These are phyloP conservation scores for Drosophila eohydei DNA, from an alignment of 2,888 invertebrate genomes.

Conservation along the genomic window DNA sequence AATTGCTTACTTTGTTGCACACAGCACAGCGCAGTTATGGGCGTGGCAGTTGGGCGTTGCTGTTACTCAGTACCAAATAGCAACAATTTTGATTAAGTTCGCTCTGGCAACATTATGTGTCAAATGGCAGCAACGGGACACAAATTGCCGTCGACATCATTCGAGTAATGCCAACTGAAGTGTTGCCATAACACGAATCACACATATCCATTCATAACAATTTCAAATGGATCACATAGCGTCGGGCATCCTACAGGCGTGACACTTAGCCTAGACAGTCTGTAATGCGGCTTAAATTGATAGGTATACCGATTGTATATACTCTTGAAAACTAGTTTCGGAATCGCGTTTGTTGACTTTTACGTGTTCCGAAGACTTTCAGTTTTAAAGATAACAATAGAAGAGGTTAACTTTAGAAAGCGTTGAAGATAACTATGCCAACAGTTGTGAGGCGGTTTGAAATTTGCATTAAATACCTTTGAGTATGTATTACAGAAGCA, in stretches of 20 bases:
- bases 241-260: neutral
- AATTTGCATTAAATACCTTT: neutral
- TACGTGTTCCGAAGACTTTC: neutral
- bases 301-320: neutral
- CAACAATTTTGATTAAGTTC: conserved; percentile 53
- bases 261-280: conserved; percentile 3
- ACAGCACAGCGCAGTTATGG: conserved; percentile 14
- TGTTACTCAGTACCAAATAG: conserved; percentile 24
- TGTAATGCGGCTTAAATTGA: conserved; percentile 6
- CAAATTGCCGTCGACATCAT: conserved; percentile 32
- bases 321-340: neutral
- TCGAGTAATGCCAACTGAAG: conserved; percentile 27
- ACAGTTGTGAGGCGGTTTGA: neutral
- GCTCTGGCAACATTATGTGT: conserved; percentile 29
- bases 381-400: no score
- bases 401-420: no score
- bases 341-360: neutral
- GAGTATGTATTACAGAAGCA: neutral
- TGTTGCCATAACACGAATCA: conserved; percentile 30
- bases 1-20: conserved; percentile 53
- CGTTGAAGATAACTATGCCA: no score
- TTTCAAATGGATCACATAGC: conserved; percentile 25
- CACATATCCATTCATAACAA: conserved; percentile 44
- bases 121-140: conserved; percentile 15
- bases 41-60: conserved; percentile 35